Evolutionary conservation across 2,888 invertebrate species (phyloP), one percentile per base, ranked within the genome.

Genomic region (Eupithecia subumbrata): DNA sequence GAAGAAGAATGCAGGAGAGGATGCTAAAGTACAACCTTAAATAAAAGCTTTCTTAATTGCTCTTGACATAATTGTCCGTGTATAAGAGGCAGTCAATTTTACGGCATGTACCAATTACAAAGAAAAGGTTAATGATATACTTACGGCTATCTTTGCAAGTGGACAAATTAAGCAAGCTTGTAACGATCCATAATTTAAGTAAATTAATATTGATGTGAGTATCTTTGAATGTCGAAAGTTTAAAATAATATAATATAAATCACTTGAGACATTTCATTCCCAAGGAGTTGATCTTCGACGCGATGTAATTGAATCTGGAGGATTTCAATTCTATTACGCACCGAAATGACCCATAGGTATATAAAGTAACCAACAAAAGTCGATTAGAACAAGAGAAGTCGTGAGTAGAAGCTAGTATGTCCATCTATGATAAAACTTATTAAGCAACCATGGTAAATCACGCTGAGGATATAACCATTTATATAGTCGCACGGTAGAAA

Each of bases 401-500:
- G 9, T 18, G 22, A 64, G 64, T 18, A 64, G 64, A 64, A 64
- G 34, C 64, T 64, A 64, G 64, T 25, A 60, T 60, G 56, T 22
- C 52, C 22, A 60, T 56, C 12, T 60, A 56, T 60, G 56, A 60
- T 60, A 25, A 60, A 60, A 60, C 60, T 25, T 22, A 71, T 72
- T 18, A 52, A 40, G 72, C 63, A 73, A 71, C 43, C 63, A 63
- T 52, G 60, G 76, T 78, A 78, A 74, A 76, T 74, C 78, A 78
- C 78, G 74, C 64, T 60, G 45, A 72, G 78, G 78, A 72, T 76
- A 74, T 72, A 30, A 70, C 69, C 66, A 63, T 76, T 76, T 74
- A 76, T 63, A 16, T 40, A 37, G 60, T 74, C 73, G 52, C 78
- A 78, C 78, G 75, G 52, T 69, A 76, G 76, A 79, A 48, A 64